Conservation (phyloP, 1,140 invertebrate genomes). For the Lamellibrachia luymesi region DNA sequence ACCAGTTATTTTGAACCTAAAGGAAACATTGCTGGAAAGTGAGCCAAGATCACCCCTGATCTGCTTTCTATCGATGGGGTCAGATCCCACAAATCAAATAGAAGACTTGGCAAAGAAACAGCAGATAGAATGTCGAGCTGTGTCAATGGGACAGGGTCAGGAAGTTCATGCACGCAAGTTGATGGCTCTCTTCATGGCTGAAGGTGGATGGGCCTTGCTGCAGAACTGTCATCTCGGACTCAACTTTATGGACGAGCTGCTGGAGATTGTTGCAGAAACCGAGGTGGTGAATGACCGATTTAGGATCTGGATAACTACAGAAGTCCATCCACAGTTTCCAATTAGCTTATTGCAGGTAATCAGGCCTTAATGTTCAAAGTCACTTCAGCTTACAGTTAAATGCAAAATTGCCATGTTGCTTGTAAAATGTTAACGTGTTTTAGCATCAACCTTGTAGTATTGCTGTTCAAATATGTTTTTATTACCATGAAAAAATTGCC, state of each 20-base stretch:
- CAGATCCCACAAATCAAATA: slow-evolving; percentile 91
- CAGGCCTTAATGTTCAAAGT: slow-evolving; percentile 11
- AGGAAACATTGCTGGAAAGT: slow-evolving; percentile 76
- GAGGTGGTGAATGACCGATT: slow-evolving; percentile 82
- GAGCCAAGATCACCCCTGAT: slow-evolving; percentile 83
- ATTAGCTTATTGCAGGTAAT: slow-evolving; percentile 77
- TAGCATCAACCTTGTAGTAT: no score
- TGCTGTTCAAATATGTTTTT: no score
- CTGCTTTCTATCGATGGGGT: slow-evolving; percentile 91
- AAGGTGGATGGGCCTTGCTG: slow-evolving; percentile 64
- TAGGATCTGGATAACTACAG: slow-evolving; percentile 92
- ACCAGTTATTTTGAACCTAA: slow-evolving; percentile 86
- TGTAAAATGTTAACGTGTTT: no score
- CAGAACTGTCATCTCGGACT: slow-evolving; percentile 95
- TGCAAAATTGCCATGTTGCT: not conserved
- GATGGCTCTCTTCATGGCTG: slow-evolving; percentile 72
- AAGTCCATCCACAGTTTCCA: slow-evolving; percentile 89
- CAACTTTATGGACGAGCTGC: slow-evolving; percentile 61
- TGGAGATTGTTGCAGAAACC: slow-evolving; percentile 54
- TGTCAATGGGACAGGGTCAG: slow-evolving; percentile 98
- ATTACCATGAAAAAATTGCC: no score
- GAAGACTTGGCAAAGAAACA: slow-evolving; percentile 82
- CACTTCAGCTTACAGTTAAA: not conserved
- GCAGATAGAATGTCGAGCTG: slow-evolving; percentile 73
- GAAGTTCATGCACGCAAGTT: slow-evolving; percentile 86